These are phyloP conservation scores for Otus sunia DNA, from an alignment of 2,113 vertebrate genomes.

Conservation along the genomic window DNA sequence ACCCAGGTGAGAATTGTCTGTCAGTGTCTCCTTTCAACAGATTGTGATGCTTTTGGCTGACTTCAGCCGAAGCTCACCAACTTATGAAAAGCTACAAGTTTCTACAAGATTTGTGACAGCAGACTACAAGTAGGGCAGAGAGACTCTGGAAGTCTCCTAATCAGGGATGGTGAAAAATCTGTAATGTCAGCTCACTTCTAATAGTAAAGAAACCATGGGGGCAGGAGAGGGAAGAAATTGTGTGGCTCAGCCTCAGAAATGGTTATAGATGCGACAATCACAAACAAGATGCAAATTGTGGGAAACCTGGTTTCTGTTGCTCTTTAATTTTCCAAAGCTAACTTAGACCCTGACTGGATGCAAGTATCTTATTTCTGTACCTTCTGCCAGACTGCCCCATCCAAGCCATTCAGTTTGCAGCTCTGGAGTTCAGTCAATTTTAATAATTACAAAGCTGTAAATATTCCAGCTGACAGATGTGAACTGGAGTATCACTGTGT, in stretches of 20 bases:
- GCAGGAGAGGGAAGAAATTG: background rate
- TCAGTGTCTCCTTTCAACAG: background rate
- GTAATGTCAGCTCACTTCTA: background rate
- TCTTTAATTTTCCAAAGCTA: background rate
- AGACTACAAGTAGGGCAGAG: background rate
- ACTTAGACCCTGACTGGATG: background rate
- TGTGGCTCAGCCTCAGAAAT: background rate
- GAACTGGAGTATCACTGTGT: constrained; percentile 18
- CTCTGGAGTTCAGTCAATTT: constrained; percentile 28
- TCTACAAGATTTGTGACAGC: background rate
- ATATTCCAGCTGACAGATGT: constrained; percentile 64
- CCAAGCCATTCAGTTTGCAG: background rate
- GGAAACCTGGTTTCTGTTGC: background rate
- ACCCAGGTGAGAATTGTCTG: background rate
- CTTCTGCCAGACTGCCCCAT: background rate
- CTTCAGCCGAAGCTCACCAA: background rate
- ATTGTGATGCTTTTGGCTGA: background rate
- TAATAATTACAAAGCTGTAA: constrained; percentile 49
- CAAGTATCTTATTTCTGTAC: background rate
- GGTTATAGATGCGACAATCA: background rate
- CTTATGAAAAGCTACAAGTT: background rate
- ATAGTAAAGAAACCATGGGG: background rate
- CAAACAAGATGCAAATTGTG: background rate
- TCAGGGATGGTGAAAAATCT: background rate
- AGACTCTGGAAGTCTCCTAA: background rate